Evolutionary conservation across 2,797 vertebrate genomes (phyloP).

Genomic region (Anguilla pacifica): DNA sequence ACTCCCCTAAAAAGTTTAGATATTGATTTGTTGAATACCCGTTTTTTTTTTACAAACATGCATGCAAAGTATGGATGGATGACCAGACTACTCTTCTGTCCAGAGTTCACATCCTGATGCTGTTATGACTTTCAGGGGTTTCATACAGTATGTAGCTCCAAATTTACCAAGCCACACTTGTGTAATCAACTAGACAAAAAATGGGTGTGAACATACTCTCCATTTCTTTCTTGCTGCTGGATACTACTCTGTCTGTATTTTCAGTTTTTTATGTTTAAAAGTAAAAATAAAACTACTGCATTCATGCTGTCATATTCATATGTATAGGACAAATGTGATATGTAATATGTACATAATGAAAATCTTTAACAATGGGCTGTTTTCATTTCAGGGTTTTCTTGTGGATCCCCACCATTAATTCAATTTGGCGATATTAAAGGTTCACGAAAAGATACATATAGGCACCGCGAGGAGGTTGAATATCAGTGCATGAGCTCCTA

Average conservation of each 20-base stretch:
- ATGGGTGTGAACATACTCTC: too few relatives aligned
- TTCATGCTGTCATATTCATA: background rate
- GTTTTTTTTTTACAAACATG: too few relatives aligned
- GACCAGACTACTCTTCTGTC: too few relatives aligned
- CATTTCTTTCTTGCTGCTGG: too few relatives aligned
- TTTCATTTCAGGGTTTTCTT: conserved; percentile 24
- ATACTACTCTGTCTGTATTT: background rate
- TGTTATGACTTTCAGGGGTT: too few relatives aligned
- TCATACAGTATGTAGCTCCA: too few relatives aligned
- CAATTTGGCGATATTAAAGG: conserved; percentile 21
- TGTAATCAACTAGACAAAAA: background rate
- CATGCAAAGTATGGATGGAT: too few relatives aligned
- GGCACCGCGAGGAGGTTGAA: conserved; percentile 7
- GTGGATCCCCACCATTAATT: background rate
- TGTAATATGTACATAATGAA: background rate
- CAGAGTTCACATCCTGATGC: too few relatives aligned
- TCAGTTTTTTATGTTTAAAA: background rate
- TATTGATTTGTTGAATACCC: too few relatives aligned
- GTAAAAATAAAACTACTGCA: too few relatives aligned
- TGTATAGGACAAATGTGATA: background rate
- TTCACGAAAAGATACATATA: rapidly evolving
- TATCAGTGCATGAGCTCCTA: conserved; percentile 50
- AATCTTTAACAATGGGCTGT: background rate
- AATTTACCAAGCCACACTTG: too few relatives aligned
- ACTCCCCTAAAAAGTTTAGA: too few relatives aligned